Conservation (phyloP, 2,888 invertebrate genomes). For the Drosophila mercatorum region DNA sequence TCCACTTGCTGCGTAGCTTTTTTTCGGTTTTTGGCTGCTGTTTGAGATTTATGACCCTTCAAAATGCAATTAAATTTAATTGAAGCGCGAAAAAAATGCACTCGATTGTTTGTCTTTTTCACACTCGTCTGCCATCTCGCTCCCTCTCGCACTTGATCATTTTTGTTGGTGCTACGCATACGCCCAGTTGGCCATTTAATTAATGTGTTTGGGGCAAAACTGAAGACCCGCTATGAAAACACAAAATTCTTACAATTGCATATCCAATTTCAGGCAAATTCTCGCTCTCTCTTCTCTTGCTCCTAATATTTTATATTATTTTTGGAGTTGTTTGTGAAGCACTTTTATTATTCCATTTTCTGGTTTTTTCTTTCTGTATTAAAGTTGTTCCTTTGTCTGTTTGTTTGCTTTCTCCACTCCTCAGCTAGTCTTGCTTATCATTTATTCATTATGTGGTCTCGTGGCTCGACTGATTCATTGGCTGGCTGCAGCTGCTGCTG, state of each 20-base stretch:
- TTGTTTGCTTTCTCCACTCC: slow-evolving; percentile 6
- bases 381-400: slow-evolving; percentile 24
- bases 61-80: slow-evolving; percentile 83
- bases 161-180: slow-evolving; percentile 44
- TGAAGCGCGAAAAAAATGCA: slow-evolving; percentile 72
- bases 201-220: slow-evolving; percentile 32
- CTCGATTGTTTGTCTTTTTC: slow-evolving; percentile 63
- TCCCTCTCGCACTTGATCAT: slow-evolving; percentile 3
- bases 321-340: slow-evolving; percentile 9
- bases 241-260: slow-evolving; percentile 46
- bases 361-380: slow-evolving; percentile 12
- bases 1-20: slow-evolving; percentile 33
- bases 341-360: slow-evolving; percentile 27
- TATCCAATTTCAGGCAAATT: slow-evolving; percentile 39
- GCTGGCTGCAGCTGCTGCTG: background rate
- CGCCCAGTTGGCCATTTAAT: slow-evolving; percentile 69
- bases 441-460: slow-evolving; percentile 62
- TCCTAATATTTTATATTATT: slow-evolving; percentile 8
- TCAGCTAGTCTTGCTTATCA: slow-evolving; percentile 58
- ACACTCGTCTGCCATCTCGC: slow-evolving; percentile 37
- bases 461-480: slow-evolving; percentile 62
- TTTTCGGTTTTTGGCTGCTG: slow-evolving; percentile 54
- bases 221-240: slow-evolving; percentile 18
- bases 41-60: slow-evolving; percentile 81
- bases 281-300: background rate